These are phyloP conservation scores for Ephestia elutella DNA, from an alignment of 1,140 invertebrate species.

Conservation along the genomic window DNA sequence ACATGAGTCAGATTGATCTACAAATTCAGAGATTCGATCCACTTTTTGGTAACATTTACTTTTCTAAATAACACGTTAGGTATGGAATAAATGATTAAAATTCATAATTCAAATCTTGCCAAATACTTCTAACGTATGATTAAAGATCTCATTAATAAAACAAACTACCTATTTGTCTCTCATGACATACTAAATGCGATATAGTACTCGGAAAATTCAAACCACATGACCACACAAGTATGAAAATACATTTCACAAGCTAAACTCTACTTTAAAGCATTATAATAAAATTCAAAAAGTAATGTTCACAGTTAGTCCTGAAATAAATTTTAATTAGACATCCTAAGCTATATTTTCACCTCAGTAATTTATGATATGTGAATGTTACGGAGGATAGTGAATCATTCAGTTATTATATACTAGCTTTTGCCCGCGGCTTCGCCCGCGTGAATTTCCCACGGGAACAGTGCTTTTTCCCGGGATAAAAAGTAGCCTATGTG, in stretches of 20 bases:
- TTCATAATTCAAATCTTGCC: background rate
- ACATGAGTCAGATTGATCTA: too few relatives aligned
- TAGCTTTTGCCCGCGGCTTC: too few relatives aligned
- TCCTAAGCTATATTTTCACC: slow-evolving; percentile 6
- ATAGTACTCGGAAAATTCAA: slow-evolving; percentile 22
- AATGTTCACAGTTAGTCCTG: background rate
- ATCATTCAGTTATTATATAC: background rate
- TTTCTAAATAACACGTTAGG: too few relatives aligned
- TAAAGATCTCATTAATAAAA: slow-evolving; percentile 3
- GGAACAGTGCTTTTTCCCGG: too few relatives aligned
- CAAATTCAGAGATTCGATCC: too few relatives aligned
- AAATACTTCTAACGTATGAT: background rate
- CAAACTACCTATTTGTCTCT: slow-evolving; percentile 22
- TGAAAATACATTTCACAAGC: background rate
- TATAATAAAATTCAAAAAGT: slow-evolving; percentile 5
- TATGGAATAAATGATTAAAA: too few relatives aligned
- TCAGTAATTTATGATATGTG: slow-evolving; percentile 7
- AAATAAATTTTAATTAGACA: slow-evolving; percentile 16
- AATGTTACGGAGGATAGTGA: background rate
- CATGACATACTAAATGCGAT: slow-evolving; percentile 22
- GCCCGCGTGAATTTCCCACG: too few relatives aligned
- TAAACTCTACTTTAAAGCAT: background rate
- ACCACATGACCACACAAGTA: slow-evolving; percentile 7
- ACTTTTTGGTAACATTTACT: too few relatives aligned
- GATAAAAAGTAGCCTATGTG: too few relatives aligned